These are phyloP conservation scores for Hyperoplus lanceolatus DNA, from an alignment of 2,797 vertebrate species.

Conservation along the genomic window DNA sequence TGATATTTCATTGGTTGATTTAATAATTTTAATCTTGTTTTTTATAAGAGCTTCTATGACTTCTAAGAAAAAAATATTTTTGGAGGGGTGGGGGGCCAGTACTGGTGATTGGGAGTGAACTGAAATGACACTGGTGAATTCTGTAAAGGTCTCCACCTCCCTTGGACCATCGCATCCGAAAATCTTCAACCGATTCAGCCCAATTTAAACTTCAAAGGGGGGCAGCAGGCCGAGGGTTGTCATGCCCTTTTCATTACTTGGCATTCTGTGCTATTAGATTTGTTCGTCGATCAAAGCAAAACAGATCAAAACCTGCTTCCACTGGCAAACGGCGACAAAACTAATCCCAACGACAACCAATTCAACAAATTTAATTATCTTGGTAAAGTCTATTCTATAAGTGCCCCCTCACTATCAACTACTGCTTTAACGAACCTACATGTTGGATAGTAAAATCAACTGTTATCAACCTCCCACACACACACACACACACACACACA, in stretches of 20 bases:
- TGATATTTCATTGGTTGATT: neutral
- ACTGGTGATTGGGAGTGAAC: neutral
- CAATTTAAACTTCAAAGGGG: constrained; percentile 45
- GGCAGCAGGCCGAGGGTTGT: constrained; percentile 10
- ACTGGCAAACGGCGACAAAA: constrained; percentile 12
- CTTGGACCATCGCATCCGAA: constrained; percentile 43
- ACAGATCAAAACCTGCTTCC: constrained; percentile 27
- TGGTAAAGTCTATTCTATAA: neutral
- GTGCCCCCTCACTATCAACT: neutral
- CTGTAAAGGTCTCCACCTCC: constrained; percentile 26
- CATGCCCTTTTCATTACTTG: constrained; percentile 56
- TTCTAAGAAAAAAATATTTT: neutral
- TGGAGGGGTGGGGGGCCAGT: neutral
- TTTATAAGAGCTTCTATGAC: neutral
- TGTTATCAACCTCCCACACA: too few relatives aligned
- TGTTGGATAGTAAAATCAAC: too few relatives aligned
- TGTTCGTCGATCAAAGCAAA: constrained; percentile 34
- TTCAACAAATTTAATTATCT: constrained; percentile 39
- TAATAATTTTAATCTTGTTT: neutral
- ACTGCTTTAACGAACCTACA: too few relatives aligned
- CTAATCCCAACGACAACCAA: constrained; percentile 19
- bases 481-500: too few relatives aligned
- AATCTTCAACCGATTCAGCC: constrained; percentile 36
- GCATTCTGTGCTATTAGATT: constrained; percentile 57
- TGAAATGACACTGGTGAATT: constrained; percentile 41